Evolutionary conservation across 2,113 vertebrate genomes (phyloP).

Genomic region (Cygnus buccinator): DNA sequence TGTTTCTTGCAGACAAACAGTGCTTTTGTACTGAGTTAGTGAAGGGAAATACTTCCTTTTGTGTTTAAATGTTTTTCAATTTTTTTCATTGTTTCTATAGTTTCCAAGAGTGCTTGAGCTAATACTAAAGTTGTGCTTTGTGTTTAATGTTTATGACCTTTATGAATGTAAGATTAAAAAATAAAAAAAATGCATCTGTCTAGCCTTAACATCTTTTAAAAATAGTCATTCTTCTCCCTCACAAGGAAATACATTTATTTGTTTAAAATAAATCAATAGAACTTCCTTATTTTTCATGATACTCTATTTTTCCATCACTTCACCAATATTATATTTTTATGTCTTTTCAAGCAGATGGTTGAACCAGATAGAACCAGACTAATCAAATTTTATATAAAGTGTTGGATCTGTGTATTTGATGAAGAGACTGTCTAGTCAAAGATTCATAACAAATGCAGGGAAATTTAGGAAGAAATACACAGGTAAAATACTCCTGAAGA

Average conservation of each 20-base stretch:
- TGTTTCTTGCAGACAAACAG: conserved; percentile 4
- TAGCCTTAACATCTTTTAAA: not conserved
- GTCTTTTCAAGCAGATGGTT: not conserved
- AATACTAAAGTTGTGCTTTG: not conserved
- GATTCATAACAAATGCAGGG: not conserved
- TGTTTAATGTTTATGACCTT: not conserved
- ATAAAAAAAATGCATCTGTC: not conserved
- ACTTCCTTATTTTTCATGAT: not conserved
- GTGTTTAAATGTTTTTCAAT: not conserved
- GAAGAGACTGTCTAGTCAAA: not conserved
- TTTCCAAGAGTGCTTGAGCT: not conserved
- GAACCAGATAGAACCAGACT: not conserved
- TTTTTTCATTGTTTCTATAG: not conserved
- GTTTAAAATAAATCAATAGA: not conserved
- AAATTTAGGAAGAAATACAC: not conserved
- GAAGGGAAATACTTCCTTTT: conserved; percentile 28
- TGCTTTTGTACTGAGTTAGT: conserved; percentile 18
- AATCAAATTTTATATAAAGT: not conserved
- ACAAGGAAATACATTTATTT: not conserved
- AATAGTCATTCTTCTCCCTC: not conserved
- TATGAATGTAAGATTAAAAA: not conserved
- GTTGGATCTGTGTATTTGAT: not conserved
- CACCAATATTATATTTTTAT: fast-evolving
- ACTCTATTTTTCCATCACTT: not conserved
- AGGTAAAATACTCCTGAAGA: not conserved